These are phyloP conservation scores for Tiliacea citrago DNA, from an alignment of 2,888 invertebrate species.

Conservation along the genomic window DNA sequence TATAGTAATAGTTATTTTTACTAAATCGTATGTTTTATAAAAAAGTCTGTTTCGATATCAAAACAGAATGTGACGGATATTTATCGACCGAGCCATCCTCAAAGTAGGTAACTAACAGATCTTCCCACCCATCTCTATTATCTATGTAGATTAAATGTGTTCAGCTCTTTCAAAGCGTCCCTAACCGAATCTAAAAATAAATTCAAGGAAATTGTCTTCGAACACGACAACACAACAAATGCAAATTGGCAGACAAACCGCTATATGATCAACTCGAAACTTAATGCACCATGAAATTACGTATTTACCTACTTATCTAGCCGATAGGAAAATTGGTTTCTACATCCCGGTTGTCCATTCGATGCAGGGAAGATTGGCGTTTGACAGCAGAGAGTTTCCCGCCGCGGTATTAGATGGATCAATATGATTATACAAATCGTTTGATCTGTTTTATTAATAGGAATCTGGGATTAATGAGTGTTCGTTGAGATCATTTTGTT, in stretches of 20 bases:
- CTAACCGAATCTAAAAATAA: slow-evolving; percentile 65
- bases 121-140: slow-evolving; percentile 59
- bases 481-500: slow-evolving; percentile 13
- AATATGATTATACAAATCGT: slow-evolving; percentile 67
- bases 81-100: neutral
- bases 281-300: slow-evolving; percentile 88
- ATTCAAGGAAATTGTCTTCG: slow-evolving; percentile 64
- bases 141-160: slow-evolving; percentile 68
- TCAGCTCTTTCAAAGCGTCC: slow-evolving; percentile 60
- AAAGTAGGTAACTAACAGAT: slow-evolving; percentile 29
- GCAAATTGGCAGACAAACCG: slow-evolving; percentile 74
- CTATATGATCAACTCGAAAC: slow-evolving; percentile 82
- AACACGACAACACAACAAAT: slow-evolving; percentile 72
- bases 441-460: slow-evolving; percentile 63
- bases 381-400: slow-evolving; percentile 75
- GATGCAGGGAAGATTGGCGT: slow-evolving; percentile 80
- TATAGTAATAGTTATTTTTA: neutral
- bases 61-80: neutral
- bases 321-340: slow-evolving; percentile 88
- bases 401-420: slow-evolving; percentile 46
- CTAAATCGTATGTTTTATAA: no score
- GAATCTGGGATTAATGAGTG: slow-evolving; percentile 45
- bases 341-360: slow-evolving; percentile 82
- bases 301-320: slow-evolving; percentile 88
- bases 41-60: neutral